Percentiles rank a stretch among this genome's conserved stretches.
Evolutionary conservation across 2,888 invertebrate genomes (phyloP).

Genomic region (Brachylomia viminalis): DNA sequence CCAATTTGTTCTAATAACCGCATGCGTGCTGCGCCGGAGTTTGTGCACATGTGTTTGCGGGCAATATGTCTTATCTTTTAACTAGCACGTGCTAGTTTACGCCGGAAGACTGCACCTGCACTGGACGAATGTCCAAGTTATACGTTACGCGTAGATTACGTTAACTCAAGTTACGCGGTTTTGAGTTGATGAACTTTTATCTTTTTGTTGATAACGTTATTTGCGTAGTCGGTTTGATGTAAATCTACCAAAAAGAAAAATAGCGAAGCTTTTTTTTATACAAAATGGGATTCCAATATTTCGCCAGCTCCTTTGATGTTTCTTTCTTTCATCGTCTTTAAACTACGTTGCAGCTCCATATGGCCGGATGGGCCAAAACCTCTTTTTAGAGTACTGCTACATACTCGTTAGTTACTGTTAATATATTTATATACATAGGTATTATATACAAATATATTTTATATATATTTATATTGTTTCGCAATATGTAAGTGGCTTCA

Average conservation of each 20-base stretch:
- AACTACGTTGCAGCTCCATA: too few species aligned
- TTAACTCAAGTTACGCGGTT: neutral
- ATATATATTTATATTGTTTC: too few species aligned
- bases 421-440: too few species aligned
- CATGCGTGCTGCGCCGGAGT: neutral
- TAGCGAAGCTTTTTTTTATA: neutral
- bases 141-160: neutral
- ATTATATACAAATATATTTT: too few species aligned
- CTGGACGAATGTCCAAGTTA: neutral
- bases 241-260: too few species aligned
- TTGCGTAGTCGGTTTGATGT: neutral
- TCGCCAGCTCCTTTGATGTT: too few species aligned
- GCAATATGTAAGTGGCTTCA: too few species aligned
- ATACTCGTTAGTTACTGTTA: neutral
- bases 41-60: neutral
- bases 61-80: neutral
- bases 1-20: constrained; percentile 20
- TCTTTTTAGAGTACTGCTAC: neutral
- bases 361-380: neutral
- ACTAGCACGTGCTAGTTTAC: neutral
- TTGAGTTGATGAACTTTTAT: neutral
- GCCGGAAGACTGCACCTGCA: neutral
- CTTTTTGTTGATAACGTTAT: neutral
- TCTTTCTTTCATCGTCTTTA: too few species aligned
- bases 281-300: too few species aligned